A percentile compares a stretch with the other conserved stretches of the same genome.
Evolutionary conservation across 2,113 vertebrate species (phyloP).

Genomic region (Carlito syrichta): DNA sequence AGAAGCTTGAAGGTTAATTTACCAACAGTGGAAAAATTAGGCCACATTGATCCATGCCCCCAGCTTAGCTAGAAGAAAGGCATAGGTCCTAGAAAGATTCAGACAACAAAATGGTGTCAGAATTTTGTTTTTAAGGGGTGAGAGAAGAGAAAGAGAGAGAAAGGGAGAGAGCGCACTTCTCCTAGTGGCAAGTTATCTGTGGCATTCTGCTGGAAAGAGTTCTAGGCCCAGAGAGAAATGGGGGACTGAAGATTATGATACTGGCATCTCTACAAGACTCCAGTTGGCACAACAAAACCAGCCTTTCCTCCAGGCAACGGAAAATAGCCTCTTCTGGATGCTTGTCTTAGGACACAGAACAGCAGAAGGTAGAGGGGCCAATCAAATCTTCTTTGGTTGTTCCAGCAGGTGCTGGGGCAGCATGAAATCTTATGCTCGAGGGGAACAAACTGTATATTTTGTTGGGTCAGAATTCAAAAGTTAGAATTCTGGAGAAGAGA

Average conservation of each 20-base stretch:
- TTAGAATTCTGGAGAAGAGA: conserved; percentile 36
- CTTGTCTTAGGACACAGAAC: conserved; percentile 27
- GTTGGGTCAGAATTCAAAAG: conserved; percentile 56
- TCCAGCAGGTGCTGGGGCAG: conserved; percentile 7
- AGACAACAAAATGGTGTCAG: neutral
- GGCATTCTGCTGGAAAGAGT: neutral
- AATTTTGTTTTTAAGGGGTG: neutral
- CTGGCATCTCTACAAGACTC: conserved; percentile 35
- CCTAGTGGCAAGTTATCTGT: neutral
- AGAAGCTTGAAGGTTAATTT: neutral
- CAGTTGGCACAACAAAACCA: conserved; percentile 16
- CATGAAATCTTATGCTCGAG: neutral
- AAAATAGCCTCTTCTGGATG: conserved; percentile 43
- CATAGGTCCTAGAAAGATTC: neutral
- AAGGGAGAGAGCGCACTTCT: neutral
- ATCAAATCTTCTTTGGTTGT: neutral
- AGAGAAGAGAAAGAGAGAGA: too few species aligned
- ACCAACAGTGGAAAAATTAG: neutral
- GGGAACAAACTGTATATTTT: conserved; percentile 21
- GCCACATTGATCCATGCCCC: neutral
- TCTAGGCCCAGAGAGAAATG: conserved; percentile 7
- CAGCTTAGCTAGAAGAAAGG: neutral
- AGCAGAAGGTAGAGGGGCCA: conserved; percentile 28
- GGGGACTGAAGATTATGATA: conserved; percentile 12
- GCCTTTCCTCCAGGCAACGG: conserved; percentile 32